Evolutionary conservation across 2,797 vertebrate genomes (phyloP).

Genomic region (Pampus argenteus): DNA sequence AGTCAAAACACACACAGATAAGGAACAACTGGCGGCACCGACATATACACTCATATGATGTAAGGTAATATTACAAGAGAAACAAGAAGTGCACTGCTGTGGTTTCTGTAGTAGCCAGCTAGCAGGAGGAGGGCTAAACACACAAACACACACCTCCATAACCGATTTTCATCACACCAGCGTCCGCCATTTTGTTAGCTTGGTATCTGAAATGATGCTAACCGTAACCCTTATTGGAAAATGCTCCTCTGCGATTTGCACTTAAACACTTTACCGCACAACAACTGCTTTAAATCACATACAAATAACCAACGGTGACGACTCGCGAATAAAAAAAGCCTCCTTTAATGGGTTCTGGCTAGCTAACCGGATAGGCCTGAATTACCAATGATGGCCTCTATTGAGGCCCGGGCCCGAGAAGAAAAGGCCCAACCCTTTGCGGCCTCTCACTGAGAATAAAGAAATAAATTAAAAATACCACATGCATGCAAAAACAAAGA

Average conservation of each 20-base stretch:
- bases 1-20: constrained; percentile 13
- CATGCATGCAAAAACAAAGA: constrained; percentile 68
- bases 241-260: rapidly evolving
- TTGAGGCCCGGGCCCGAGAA: constrained; percentile 76
- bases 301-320: too few species aligned
- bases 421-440: constrained; percentile 79
- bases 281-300: rapidly evolving
- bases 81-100: background rate
- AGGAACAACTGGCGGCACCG: rapidly evolving
- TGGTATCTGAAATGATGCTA: constrained; percentile 55
- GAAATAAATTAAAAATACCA: constrained; percentile 54
- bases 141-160: constrained; percentile 40
- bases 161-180: constrained; percentile 57
- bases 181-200: constrained; percentile 85
- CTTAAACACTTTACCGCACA: rapidly evolving
- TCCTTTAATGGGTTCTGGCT: constrained; percentile 7
- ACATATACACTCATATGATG: background rate
- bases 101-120: constrained; percentile 20
- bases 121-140: constrained; percentile 42
- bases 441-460: constrained; percentile 73
- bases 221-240: constrained; percentile 34
- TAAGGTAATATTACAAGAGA: background rate
- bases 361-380: constrained; percentile 67
- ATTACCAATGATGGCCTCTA: constrained; percentile 70
- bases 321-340: background rate